These are phyloP conservation scores for Drosophila carrolli DNA, from an alignment of 1,140 invertebrate genomes.

Conservation along the genomic window DNA sequence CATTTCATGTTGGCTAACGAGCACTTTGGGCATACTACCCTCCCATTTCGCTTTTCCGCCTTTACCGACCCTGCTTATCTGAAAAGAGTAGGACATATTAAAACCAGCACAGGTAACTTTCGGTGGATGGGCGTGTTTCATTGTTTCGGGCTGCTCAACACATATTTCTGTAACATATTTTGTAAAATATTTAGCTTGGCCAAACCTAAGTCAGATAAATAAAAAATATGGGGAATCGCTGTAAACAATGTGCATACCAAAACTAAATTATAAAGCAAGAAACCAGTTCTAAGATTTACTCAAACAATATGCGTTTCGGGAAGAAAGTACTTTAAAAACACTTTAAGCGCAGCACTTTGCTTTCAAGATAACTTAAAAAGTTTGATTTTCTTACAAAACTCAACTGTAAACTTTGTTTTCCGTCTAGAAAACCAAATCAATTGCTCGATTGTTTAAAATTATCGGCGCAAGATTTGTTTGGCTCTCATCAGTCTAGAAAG, in stretches of 20 bases:
- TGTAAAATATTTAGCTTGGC: background rate
- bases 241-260: too few relatives aligned
- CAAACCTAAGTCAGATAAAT: background rate
- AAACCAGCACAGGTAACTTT: constrained; percentile 7
- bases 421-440: constrained; percentile 6
- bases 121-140: background rate
- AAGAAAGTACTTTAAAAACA: too few relatives aligned
- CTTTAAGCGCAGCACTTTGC: background rate
- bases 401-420: background rate
- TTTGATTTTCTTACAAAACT: background rate
- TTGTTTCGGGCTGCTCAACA: background rate
- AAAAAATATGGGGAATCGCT: too few relatives aligned
- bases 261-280: too few relatives aligned
- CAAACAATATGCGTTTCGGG: too few relatives aligned
- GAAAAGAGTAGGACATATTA: constrained; percentile 26
- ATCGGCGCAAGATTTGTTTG: background rate
- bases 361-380: background rate
- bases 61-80: background rate
- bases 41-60: background rate
- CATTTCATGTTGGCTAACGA: constrained; percentile 77
- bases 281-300: too few relatives aligned
- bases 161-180: background rate
- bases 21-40: constrained; percentile 62
- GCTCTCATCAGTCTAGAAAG: background rate
- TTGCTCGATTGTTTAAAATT: constrained; percentile 5